These are phyloP conservation scores for Musca vetustissima DNA, from an alignment of 1,140 invertebrate genomes.

Conservation along the genomic window DNA sequence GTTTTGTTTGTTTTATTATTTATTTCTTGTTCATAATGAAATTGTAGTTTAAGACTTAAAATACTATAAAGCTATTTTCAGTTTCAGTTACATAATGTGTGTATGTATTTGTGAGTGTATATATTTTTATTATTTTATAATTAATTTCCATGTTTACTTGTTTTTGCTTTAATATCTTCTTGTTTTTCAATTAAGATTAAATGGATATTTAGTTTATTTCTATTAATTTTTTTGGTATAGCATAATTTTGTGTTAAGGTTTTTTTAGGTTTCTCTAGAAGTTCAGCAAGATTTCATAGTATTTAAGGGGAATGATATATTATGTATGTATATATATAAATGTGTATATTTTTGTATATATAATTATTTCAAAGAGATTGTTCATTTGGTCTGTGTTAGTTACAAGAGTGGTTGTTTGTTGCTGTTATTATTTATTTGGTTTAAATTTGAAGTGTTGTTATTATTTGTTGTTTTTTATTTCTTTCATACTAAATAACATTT, in stretches of 20 bases:
- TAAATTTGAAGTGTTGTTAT: no score
- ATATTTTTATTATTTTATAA: neutral
- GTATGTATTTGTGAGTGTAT: constrained; percentile 6
- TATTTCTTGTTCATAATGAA: neutral
- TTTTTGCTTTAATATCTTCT: neutral
- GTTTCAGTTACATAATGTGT: constrained; percentile 24
- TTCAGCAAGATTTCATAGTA: constrained; percentile 13
- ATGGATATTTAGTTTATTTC: neutral
- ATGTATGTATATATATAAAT: neutral
- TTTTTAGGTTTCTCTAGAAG: neutral
- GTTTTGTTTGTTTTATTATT: neutral
- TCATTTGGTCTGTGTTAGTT: constrained; percentile 20
- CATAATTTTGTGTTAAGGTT: neutral
- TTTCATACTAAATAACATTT: no score
- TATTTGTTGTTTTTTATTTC: no score
- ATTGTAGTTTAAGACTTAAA: constrained; percentile 40
- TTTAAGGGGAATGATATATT: neutral
- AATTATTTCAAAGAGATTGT: constrained; percentile 6
- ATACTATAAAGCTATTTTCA: constrained; percentile 53
- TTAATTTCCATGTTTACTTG: neutral
- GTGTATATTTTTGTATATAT: neutral
- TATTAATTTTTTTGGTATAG: neutral
- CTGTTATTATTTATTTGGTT: neutral
- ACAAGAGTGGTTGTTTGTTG: neutral
- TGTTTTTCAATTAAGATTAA: neutral